A percentile compares a stretch with the other conserved stretches of the same genome.
phyloP scores from a whole-genome alignment of 1,140 invertebrate species.

The Lordiphosa clarofinis region DNA sequence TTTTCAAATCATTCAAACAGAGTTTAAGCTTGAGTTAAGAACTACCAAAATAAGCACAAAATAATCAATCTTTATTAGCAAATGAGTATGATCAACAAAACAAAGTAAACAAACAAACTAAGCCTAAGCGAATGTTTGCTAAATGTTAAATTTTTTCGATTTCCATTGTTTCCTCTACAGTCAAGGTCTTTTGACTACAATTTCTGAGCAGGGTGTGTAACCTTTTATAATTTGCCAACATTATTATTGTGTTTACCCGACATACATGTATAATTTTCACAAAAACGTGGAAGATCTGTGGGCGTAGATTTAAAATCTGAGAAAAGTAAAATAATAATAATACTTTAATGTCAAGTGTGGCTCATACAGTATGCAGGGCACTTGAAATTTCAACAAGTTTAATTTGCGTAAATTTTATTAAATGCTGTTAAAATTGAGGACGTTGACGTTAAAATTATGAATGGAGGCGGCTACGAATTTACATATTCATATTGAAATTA shows the following conservation, averaged over 20 bases:
- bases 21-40: no score
- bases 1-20: no score
- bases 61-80: no score
- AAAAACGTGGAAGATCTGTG: constrained; percentile 26
- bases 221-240: constrained; percentile 46
- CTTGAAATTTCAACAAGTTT: constrained; percentile 18
- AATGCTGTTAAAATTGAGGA: no score
- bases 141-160: not conserved
- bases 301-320: constrained; percentile 35
- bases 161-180: constrained; percentile 13
- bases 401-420: no score
- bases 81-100: no score
- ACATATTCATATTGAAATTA: no score
- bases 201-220: constrained; percentile 47
- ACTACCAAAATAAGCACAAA: not conserved
- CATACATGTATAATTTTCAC: constrained; percentile 42
- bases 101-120: no score
- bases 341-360: constrained; percentile 60
- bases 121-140: not conserved
- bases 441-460: no score
- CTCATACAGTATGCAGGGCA: constrained; percentile 18
- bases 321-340: constrained; percentile 10
- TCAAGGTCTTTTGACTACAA: constrained; percentile 46
- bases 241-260: constrained; percentile 30
- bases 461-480: no score